A percentile compares a stretch with the other conserved stretches of the same genome.
These are phyloP conservation scores for Osmoderma eremita DNA, from an alignment of 2,888 invertebrate species.

Conservation along the genomic window DNA sequence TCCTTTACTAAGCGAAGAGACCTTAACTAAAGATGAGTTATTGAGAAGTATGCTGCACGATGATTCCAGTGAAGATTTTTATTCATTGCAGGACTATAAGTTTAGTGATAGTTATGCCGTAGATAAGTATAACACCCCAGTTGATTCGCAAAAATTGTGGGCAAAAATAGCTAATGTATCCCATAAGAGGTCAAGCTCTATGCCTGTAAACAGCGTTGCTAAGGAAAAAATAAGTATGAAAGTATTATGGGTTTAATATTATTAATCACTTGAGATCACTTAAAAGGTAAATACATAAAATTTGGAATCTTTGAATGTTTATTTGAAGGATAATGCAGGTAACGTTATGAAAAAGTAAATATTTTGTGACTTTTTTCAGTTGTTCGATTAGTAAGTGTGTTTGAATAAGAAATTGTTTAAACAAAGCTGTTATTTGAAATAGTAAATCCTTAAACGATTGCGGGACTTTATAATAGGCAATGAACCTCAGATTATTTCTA, in stretches of 20 bases:
- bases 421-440: too few species aligned
- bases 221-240: slow-evolving; percentile 45
- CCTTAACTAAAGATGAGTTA: slow-evolving; percentile 53
- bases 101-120: slow-evolving; percentile 31
- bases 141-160: slow-evolving; percentile 58
- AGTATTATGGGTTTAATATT: slow-evolving; percentile 48
- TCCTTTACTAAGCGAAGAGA: slow-evolving; percentile 52
- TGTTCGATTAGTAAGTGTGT: too few species aligned
- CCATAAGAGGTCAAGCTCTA: slow-evolving; percentile 60
- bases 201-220: slow-evolving; percentile 53
- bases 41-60: slow-evolving; percentile 57
- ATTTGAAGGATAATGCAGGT: too few species aligned
- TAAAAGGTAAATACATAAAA: too few species aligned
- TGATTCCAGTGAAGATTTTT: slow-evolving; percentile 38
- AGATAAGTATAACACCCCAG: slow-evolving; percentile 38
- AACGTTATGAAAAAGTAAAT: too few species aligned
- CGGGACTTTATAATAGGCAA: too few species aligned
- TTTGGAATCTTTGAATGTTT: too few species aligned
- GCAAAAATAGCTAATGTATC: slow-evolving; percentile 51
- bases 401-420: too few species aligned
- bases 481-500: too few species aligned
- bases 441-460: too few species aligned
- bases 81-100: slow-evolving; percentile 37
- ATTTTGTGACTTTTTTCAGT: too few species aligned
- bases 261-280: too few species aligned